phyloP scores from a whole-genome alignment of 2,797 vertebrate genomes.

The Paratrypauchen microcephalus region DNA sequence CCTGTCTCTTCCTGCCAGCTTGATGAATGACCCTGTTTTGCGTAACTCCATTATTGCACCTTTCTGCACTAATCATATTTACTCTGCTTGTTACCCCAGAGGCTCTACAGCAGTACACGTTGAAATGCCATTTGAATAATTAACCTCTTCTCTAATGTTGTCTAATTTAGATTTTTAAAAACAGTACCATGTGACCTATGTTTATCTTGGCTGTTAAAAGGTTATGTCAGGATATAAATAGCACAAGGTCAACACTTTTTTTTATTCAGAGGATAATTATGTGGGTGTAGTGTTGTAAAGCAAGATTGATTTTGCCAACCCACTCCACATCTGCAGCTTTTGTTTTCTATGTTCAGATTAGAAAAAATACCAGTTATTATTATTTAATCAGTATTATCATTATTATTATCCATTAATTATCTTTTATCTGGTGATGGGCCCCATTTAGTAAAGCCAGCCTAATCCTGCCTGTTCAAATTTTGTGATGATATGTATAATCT shows the following conservation, averaged over 20 bases:
- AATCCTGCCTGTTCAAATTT: constrained; percentile 9
- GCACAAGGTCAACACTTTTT: constrained; percentile 38
- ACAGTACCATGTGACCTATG: constrained; percentile 11
- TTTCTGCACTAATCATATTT: constrained; percentile 18
- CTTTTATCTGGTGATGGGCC: constrained; percentile 9
- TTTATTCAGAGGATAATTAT: constrained; percentile 39
- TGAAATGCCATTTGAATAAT: constrained; percentile 44
- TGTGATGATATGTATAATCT: constrained; percentile 14
- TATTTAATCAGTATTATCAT: not conserved
- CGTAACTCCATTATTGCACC: constrained; percentile 2
- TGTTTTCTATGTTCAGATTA: not conserved
- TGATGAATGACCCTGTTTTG: constrained; percentile 4
- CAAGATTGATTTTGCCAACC: constrained; percentile 44
- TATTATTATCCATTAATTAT: not conserved
- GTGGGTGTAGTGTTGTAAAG: constrained; percentile 47
- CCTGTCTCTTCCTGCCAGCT: constrained; percentile 19
- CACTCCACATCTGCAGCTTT: constrained; percentile 23
- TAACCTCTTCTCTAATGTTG: constrained; percentile 28
- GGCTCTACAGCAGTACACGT: constrained; percentile 13
- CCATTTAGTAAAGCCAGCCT: constrained; percentile 14
- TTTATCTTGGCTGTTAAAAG: constrained; percentile 28
- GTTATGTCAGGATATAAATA: constrained; percentile 28
- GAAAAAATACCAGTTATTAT: constrained; percentile 20
- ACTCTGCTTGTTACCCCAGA: constrained; percentile 16
- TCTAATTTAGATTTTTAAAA: constrained; percentile 19